These are phyloP conservation scores for Eilema caniola DNA, from an alignment of 2,888 invertebrate genomes.

Conservation along the genomic window DNA sequence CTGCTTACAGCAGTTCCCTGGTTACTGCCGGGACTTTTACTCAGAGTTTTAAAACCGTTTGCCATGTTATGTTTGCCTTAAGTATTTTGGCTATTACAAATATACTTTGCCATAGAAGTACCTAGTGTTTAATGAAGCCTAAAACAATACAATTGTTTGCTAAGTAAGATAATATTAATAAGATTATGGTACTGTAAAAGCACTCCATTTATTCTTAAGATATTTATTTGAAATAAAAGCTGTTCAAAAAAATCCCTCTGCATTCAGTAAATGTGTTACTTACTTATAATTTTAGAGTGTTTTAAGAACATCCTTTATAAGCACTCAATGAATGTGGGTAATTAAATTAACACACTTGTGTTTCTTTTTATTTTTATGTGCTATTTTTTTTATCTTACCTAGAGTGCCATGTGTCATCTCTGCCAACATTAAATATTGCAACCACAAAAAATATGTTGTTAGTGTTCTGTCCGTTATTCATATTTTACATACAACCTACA, in stretches of 20 bases:
- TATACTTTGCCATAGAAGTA: background rate
- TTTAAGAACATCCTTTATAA: background rate
- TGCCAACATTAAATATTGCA: too few relatives aligned
- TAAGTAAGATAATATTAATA: background rate
- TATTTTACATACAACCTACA: background rate
- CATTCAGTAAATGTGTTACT: background rate
- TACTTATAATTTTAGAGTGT: background rate
- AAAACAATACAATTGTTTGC: background rate
- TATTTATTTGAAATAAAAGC: too few relatives aligned
- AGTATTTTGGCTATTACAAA: too few relatives aligned
- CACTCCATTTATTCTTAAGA: background rate
- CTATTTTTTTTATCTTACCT: background rate
- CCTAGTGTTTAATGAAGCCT: background rate
- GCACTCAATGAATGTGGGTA: background rate
- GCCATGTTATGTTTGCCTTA: too few relatives aligned
- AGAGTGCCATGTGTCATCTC: too few relatives aligned
- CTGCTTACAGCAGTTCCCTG: too few relatives aligned
- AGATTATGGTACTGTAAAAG: background rate
- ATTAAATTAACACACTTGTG: background rate
- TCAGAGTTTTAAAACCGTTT: too few relatives aligned
- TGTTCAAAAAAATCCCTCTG: background rate
- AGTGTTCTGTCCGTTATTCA: background rate
- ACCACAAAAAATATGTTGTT: background rate
- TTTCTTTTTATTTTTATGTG: background rate
- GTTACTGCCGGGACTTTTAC: too few relatives aligned